Conservation (phyloP, 2,888 invertebrate species). For the Aleiodes leptofemur region DNA sequence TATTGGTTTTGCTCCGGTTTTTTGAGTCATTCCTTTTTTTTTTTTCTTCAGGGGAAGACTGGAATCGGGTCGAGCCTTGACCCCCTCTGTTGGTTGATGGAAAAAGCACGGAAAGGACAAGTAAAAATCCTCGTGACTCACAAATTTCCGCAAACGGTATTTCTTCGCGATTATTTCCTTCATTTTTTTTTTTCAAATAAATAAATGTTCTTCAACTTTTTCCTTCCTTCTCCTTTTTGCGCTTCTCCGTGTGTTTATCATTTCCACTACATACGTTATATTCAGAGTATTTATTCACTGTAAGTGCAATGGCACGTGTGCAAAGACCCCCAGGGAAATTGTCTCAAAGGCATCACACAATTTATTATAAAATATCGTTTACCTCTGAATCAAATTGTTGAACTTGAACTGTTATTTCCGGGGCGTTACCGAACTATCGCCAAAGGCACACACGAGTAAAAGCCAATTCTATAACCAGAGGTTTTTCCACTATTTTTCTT, state of each 20-base stretch:
- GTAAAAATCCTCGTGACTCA: conserved; percentile 27
- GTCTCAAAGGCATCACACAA: conserved; percentile 3
- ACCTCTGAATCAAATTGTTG: conserved; percentile 26
- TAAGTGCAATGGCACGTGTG: conserved; percentile 14
- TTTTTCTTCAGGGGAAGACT: too few species aligned
- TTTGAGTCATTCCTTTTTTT: conserved; percentile 16
- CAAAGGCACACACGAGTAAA: conserved; percentile 28
- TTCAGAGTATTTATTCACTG: too few species aligned
- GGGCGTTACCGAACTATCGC: conserved; percentile 32
- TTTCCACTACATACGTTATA: too few species aligned
- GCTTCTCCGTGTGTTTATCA: too few species aligned
- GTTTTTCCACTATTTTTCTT: not conserved
- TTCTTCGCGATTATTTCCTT: not conserved
- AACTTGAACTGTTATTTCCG: conserved; percentile 39
- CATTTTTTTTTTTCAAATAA: too few species aligned
- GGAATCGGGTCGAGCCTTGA: conserved; percentile 39
- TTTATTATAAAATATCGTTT: conserved; percentile 28
- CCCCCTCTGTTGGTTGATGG: conserved; percentile 22
- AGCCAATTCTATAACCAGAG: conserved; percentile 26
- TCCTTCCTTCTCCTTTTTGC: not conserved
- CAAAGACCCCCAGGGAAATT: conserved; percentile 15
- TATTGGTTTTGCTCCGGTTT: conserved; percentile 31
- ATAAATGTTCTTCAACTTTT: too few species aligned
- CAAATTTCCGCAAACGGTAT: not conserved
- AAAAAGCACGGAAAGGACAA: conserved; percentile 37